phyloP scores from a whole-genome alignment of 2,113 vertebrate genomes.

The Tragelaphus scriptus region DNA sequence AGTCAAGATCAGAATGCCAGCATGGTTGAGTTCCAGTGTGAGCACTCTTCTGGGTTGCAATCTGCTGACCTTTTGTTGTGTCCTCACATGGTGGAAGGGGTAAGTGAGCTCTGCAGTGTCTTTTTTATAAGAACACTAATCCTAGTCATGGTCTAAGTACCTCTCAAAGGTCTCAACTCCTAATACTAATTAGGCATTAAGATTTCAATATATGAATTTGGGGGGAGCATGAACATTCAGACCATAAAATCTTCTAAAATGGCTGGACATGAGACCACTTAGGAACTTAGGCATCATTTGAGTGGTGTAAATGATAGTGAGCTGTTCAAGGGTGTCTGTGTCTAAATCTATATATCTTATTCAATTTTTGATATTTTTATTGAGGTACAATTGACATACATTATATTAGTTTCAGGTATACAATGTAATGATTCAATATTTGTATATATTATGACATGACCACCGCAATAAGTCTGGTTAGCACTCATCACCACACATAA shows the following conservation, averaged over 20 bases:
- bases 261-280: not conserved
- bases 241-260: not conserved
- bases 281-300: not conserved
- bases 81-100: not conserved
- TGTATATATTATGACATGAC: not conserved
- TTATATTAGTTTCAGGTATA: not conserved
- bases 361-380: not conserved
- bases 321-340: not conserved
- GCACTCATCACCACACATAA: not conserved
- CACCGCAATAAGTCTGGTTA: not conserved
- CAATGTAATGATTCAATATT: not conserved
- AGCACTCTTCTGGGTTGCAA: not conserved
- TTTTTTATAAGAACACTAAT: not conserved
- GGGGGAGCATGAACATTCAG: not conserved
- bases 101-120: not conserved
- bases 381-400: not conserved
- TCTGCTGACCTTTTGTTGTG: not conserved
- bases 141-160: not conserved
- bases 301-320: not conserved
- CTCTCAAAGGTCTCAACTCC: not conserved
- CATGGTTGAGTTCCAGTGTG: not conserved
- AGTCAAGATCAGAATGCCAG: not conserved
- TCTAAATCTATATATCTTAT: not conserved
- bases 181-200: not conserved
- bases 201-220: not conserved